Percentiles rank a stretch among this genome's conserved stretches.
phyloP scores from a whole-genome alignment of 2,113 vertebrate species.

The Silurus glanis region DNA sequence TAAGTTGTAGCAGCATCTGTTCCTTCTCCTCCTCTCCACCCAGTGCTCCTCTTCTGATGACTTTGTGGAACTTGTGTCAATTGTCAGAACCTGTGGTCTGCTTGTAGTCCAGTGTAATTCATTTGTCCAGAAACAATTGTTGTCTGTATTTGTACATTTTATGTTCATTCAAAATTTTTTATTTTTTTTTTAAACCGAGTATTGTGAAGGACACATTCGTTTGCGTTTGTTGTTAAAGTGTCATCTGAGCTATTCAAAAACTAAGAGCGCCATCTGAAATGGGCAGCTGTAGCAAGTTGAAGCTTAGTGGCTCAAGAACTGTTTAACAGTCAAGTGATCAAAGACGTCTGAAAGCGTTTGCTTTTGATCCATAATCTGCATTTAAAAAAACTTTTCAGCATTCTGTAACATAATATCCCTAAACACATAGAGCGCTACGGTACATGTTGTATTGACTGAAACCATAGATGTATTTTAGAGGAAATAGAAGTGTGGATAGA shows the following conservation, averaged over 20 bases:
- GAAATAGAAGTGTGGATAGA: constrained; percentile 49
- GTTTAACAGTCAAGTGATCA: constrained; percentile 66
- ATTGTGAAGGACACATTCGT: constrained; percentile 57
- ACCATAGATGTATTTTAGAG: constrained; percentile 55
- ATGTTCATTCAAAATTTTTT: constrained; percentile 51
- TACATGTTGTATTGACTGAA: constrained; percentile 52
- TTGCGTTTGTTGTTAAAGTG: constrained; percentile 51
- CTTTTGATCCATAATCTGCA: constrained; percentile 58
- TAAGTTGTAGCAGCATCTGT: constrained; percentile 60
- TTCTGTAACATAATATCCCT: constrained; percentile 66
- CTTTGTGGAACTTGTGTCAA: constrained; percentile 73
- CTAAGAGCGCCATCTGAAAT: constrained; percentile 39
- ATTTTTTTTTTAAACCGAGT: constrained; percentile 31
- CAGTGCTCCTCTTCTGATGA: constrained; percentile 65
- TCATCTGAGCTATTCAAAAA: constrained; percentile 49
- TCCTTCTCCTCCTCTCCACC: constrained; percentile 56
- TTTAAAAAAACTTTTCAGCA: constrained; percentile 66
- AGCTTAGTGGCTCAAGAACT: constrained; percentile 73
- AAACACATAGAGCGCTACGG: constrained; percentile 66
- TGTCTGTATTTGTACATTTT: constrained; percentile 62
- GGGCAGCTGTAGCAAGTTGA: constrained; percentile 41
- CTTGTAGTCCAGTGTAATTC: constrained; percentile 58
- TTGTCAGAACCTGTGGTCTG: constrained; percentile 64
- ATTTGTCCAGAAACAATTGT: constrained; percentile 71
- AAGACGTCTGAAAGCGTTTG: constrained; percentile 60